These are phyloP conservation scores for Garra rufa DNA, from an alignment of 2,113 vertebrate genomes.

Conservation along the genomic window DNA sequence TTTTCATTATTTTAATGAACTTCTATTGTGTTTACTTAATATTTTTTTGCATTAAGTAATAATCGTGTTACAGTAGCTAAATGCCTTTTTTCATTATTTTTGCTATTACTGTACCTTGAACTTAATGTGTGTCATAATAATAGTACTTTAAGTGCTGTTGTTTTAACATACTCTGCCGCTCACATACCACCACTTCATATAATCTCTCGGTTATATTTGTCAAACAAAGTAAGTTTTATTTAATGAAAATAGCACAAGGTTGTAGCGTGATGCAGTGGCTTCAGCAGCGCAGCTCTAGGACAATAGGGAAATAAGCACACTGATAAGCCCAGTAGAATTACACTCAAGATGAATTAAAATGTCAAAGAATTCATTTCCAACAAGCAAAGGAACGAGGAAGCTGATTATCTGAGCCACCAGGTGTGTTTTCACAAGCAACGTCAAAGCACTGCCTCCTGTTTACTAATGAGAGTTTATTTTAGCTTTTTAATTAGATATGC, in stretches of 20 bases:
- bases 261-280: constrained; percentile 12
- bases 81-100: neutral
- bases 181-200: neutral
- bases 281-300: neutral
- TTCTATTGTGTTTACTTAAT: too few species aligned
- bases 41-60: neutral
- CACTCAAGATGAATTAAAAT: constrained; percentile 46
- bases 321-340: constrained; percentile 42
- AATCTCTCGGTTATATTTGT: constrained; percentile 28
- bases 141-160: neutral
- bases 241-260: constrained; percentile 37
- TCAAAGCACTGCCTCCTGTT: constrained; percentile 33
- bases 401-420: constrained; percentile 37
- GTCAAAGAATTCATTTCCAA: constrained; percentile 36
- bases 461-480: constrained; percentile 48
- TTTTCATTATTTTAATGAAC: neutral
- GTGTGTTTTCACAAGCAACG: constrained; percentile 39
- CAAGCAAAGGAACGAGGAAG: constrained; percentile 26
- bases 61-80: too few species aligned
- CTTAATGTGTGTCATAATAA: neutral
- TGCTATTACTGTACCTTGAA: neutral
- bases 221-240: constrained; percentile 13
- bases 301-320: constrained; percentile 22
- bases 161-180: neutral
- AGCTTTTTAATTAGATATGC: constrained; percentile 46